phyloP scores from a whole-genome alignment of 2,888 invertebrate genomes.

The Euplagia quadripunctaria region DNA sequence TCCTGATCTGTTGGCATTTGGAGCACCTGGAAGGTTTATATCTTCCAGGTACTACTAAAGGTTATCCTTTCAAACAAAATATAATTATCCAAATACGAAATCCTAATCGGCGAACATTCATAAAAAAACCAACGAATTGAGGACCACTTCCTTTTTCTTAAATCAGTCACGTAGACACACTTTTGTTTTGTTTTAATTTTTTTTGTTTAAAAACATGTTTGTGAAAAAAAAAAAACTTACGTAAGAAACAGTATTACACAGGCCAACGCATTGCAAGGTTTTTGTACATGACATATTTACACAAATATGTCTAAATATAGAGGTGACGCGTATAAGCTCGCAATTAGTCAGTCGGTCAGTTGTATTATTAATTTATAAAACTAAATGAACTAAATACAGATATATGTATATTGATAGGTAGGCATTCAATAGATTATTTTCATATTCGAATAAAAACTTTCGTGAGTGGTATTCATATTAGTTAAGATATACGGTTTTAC shows the following conservation, averaged over 20 bases:
- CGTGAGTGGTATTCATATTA: too few relatives aligned
- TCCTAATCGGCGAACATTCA: too few relatives aligned
- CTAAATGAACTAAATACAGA: neutral
- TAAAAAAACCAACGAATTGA: too few relatives aligned
- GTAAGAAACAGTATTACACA: conserved; percentile 11
- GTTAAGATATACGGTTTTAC: too few relatives aligned
- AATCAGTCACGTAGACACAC: conserved; percentile 27
- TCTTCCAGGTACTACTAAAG: too few relatives aligned
- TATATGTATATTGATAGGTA: neutral
- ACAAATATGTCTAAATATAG: conserved; percentile 17
- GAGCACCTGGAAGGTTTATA: too few relatives aligned
- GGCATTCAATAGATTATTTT: conserved; percentile 4
- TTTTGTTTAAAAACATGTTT: conserved; percentile 26
- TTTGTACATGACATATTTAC: conserved; percentile 5
- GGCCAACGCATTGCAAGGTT: conserved; percentile 6
- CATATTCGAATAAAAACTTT: neutral
- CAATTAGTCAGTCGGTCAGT: neutral
- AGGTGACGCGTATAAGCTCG: conserved; percentile 21
- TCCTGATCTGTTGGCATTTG: too few relatives aligned
- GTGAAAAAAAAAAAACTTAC: conserved; percentile 11
- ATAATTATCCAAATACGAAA: too few relatives aligned
- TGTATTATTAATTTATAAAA: conserved; percentile 4
- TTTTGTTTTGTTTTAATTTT: conserved; percentile 26
- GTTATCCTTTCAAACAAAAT: too few relatives aligned
- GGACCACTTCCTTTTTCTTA: too few relatives aligned